phyloP scores from a whole-genome alignment of 2,113 vertebrate genomes.

The Xenotilapia longispinis region DNA sequence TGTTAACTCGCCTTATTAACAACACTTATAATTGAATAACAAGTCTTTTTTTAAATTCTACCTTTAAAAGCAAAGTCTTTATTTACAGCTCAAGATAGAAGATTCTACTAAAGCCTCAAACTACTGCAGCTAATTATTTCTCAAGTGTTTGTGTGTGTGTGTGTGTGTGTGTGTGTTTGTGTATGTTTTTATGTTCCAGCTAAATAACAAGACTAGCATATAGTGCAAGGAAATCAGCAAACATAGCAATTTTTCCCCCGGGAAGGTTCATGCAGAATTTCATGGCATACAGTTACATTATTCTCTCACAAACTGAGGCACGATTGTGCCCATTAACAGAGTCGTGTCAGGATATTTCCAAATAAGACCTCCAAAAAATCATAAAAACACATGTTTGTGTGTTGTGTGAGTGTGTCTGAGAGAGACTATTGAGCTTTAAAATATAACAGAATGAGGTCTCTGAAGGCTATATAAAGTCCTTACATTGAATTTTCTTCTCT shows the following conservation, averaged over 20 bases:
- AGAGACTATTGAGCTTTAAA: constrained; percentile 5
- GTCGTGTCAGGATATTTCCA: not conserved
- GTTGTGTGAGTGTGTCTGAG: not conserved
- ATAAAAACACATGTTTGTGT: not conserved
- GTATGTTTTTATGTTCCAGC: not conserved
- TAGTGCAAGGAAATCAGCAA: not conserved
- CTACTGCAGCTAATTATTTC: constrained; percentile 11
- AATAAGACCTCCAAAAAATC: not conserved
- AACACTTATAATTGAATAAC: not conserved
- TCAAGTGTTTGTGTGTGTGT: not conserved
- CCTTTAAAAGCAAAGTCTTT: not conserved
- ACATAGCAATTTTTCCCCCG: not conserved
- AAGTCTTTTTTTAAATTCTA: not conserved
- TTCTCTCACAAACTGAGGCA: not conserved
- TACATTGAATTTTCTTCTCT: not conserved
- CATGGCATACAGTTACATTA: not conserved
- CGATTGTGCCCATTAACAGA: not conserved
- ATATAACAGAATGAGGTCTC: constrained; percentile 13
- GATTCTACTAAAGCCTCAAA: not conserved
- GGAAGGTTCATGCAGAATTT: not conserved
- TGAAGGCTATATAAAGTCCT: not conserved
- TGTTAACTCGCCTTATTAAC: not conserved
- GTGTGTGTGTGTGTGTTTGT: no score
- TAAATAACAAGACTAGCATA: not conserved
- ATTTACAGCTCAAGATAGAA: not conserved